These are phyloP conservation scores for Tricholauxania praeusta DNA, from an alignment of 2,888 invertebrate genomes.

Conservation along the genomic window DNA sequence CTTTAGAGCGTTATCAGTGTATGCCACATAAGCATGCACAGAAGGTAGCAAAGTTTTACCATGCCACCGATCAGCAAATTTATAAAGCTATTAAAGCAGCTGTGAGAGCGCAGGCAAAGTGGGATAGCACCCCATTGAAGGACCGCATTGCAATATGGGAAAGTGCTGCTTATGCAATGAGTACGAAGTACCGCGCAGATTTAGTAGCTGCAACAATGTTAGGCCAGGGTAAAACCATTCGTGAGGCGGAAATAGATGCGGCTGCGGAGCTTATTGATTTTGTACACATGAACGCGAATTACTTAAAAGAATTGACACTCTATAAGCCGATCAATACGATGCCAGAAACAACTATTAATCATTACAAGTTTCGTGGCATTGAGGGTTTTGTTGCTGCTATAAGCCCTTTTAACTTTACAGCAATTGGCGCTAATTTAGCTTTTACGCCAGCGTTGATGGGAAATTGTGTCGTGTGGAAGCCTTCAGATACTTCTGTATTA, in stretches of 20 bases:
- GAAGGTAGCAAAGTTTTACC: conserved; percentile 89
- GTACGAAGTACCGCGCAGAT: conserved; percentile 84
- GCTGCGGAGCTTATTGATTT: conserved; percentile 96
- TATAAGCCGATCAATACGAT: conserved; percentile 90
- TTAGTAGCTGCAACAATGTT: conserved; percentile 96
- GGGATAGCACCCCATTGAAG: conserved; percentile 86
- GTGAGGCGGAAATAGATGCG: conserved; percentile 97
- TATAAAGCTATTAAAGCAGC: conserved; percentile 84
- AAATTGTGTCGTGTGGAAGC: conserved; percentile 96
- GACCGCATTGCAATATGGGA: conserved; percentile 86
- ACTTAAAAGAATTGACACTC: conserved; percentile 83
- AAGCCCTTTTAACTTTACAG: conserved; percentile 98
- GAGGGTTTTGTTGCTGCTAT: conserved; percentile 98
- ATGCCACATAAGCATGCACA: conserved; percentile 89
- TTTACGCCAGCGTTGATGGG: conserved; percentile 92
- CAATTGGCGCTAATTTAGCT: conserved; percentile 96
- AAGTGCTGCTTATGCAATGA: conserved; percentile 89
- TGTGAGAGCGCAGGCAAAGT: conserved; percentile 80
- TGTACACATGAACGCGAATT: conserved; percentile 83
- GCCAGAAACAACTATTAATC: conserved; percentile 79
- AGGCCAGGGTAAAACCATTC: conserved; percentile 92
- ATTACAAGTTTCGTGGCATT: conserved; percentile 85
- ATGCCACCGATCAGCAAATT: conserved; percentile 85
- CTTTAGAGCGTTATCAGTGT: conserved; percentile 80
- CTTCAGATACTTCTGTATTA: conserved; percentile 94